Evolutionary conservation across 2,888 invertebrate genomes (phyloP).

Genomic region (Altica lythri): DNA sequence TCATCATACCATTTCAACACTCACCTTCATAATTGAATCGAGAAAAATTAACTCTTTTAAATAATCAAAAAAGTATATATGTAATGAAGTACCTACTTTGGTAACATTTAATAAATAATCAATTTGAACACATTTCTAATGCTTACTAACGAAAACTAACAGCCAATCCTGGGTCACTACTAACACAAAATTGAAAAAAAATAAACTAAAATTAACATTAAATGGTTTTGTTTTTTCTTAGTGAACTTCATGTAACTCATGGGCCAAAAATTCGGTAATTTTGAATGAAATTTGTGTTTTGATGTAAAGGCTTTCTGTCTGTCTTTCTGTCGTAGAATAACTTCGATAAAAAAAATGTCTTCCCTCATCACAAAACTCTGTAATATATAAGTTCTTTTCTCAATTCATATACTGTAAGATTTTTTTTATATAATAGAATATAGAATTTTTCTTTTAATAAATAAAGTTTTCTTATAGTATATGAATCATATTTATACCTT

Average conservation of each 20-base stretch:
- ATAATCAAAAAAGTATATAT: no score
- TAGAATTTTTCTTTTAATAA: no score
- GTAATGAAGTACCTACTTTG: no score
- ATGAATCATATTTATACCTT: no score
- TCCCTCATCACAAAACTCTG: constrained; percentile 26
- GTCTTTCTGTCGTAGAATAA: constrained; percentile 53
- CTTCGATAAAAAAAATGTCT: constrained; percentile 22
- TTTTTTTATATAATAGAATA: no score
- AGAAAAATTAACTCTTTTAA: no score
- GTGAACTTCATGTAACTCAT: constrained; percentile 59
- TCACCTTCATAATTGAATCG: constrained; percentile 14
- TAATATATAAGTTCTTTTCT: constrained; percentile 16
- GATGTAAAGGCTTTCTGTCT: constrained; percentile 53
- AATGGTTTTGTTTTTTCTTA: constrained; percentile 49
- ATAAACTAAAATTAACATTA: constrained; percentile 30
- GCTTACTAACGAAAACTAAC: no score
- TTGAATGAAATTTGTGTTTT: constrained; percentile 47
- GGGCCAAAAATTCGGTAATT: constrained; percentile 54
- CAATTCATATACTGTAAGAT: constrained; percentile 14
- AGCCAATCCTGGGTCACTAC: constrained; percentile 7
- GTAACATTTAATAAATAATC: no score
- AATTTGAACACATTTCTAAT: not conserved
- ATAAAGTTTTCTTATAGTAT: no score
- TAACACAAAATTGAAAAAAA: constrained; percentile 21
- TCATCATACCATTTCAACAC: constrained; percentile 1